phyloP scores from a whole-genome alignment of 2,113 vertebrate species.

The Petrocephalus zakoni region DNA sequence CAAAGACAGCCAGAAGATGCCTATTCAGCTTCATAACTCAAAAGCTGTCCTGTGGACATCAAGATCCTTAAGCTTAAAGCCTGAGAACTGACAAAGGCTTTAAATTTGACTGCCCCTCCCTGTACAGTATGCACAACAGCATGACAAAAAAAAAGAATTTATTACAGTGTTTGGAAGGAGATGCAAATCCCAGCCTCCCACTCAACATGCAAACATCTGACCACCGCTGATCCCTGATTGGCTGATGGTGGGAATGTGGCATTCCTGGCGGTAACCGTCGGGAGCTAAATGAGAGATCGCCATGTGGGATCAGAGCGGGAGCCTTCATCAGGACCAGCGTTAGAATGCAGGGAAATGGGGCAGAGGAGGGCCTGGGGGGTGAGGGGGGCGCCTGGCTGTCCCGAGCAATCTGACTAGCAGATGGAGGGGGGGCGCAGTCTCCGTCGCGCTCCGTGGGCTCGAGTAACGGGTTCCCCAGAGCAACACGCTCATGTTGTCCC shows the following conservation, averaged over 20 bases:
- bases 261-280: not conserved
- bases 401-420: not conserved
- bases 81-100: not conserved
- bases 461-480: not conserved
- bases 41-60: not conserved
- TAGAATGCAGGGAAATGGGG: not conserved
- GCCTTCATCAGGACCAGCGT: not conserved
- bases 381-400: not conserved
- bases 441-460: not conserved
- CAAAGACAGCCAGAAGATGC: not conserved
- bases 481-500: not conserved
- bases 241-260: not conserved
- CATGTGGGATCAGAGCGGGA: not conserved
- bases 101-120: not conserved
- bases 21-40: not conserved
- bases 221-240: not conserved
- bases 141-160: not conserved
- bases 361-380: not conserved
- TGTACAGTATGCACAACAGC: not conserved
- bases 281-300: not conserved
- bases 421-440: not conserved
- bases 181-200: not conserved
- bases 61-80: not conserved
- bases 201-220: not conserved
- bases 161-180: not conserved